Conservation (phyloP, 35 echinoderm and acorn worm species). For the Apostichopus japonicus region DNA sequence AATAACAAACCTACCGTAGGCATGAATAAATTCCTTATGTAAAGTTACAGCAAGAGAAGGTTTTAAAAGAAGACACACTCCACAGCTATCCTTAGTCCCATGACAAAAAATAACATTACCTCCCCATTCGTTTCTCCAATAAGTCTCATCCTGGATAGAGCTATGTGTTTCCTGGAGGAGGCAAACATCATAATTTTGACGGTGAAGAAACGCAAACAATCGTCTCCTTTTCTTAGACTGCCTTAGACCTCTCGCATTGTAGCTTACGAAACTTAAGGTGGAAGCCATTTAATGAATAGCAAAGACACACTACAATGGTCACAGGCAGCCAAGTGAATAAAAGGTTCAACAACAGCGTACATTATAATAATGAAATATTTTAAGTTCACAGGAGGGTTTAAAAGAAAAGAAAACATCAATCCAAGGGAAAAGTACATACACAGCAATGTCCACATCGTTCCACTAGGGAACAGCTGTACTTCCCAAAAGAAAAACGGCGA, state of each 20-base stretch:
- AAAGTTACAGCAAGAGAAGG: not conserved
- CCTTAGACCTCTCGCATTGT: slow-evolving; percentile 8
- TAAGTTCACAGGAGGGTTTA: not conserved
- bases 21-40: too few species aligned
- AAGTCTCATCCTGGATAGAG: slow-evolving; percentile 9
- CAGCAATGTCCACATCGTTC: not conserved
- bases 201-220: slow-evolving; percentile 20
- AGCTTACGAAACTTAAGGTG: too few species aligned
- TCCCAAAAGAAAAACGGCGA: too few species aligned
- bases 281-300: too few species aligned
- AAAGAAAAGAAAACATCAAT: slow-evolving; percentile 19
- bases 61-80: slow-evolving; percentile 13
- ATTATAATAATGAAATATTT: slow-evolving; percentile 5
- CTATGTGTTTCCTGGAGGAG: slow-evolving; percentile 12
- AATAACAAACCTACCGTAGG: not conserved
- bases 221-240: slow-evolving; percentile 3
- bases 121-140: slow-evolving; percentile 29
- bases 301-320: too few species aligned
- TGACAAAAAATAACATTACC: slow-evolving; percentile 10
- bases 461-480: not conserved
- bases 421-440: not conserved
- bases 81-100: slow-evolving; percentile 14
- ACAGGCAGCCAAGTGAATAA: too few species aligned
- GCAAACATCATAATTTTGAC: not conserved
- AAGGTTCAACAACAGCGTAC: not conserved